phyloP scores from a whole-genome alignment of 2,888 invertebrate species.

The Ferrisia virgata region DNA sequence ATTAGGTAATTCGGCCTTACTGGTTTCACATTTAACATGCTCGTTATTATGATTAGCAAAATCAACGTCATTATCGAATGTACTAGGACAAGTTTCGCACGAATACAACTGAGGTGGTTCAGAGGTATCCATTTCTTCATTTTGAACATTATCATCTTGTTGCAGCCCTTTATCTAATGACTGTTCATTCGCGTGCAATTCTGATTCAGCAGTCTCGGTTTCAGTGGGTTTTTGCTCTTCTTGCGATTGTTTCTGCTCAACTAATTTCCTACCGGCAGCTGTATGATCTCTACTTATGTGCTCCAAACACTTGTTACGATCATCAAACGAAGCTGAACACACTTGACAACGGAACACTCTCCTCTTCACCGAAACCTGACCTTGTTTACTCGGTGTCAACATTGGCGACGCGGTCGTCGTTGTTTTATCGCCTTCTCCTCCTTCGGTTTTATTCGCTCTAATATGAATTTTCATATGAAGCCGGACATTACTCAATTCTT shows the following conservation, averaged over 20 bases:
- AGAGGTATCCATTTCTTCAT: slow-evolving; percentile 39
- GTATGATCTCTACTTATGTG: slow-evolving; percentile 48
- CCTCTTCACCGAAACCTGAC: slow-evolving; percentile 25
- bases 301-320: slow-evolving; percentile 47
- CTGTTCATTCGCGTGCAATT: not conserved
- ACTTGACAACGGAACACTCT: slow-evolving; percentile 48
- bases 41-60: slow-evolving; percentile 32
- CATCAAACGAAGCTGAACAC: slow-evolving; percentile 48
- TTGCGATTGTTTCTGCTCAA: slow-evolving; percentile 33
- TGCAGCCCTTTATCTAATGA: not conserved
- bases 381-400: not conserved
- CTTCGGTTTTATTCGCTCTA: slow-evolving; percentile 46
- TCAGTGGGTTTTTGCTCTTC: slow-evolving; percentile 13
- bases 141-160: not conserved
- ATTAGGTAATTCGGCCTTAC: not conserved
- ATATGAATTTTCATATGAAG: slow-evolving; percentile 46
- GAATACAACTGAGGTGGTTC: slow-evolving; percentile 36
- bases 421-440: slow-evolving; percentile 27
- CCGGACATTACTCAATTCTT: slow-evolving; percentile 48
- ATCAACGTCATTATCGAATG: slow-evolving; percentile 32
- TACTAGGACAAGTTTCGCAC: slow-evolving; percentile 24
- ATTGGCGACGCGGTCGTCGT: not conserved
- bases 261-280: slow-evolving; percentile 31
- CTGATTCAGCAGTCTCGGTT: not conserved
- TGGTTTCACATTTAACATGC: not conserved